Percentiles rank a stretch among this genome's conserved stretches.
Evolutionary conservation across 2,797 vertebrate genomes (phyloP).

Genomic region (Myotis planiceps): DNA sequence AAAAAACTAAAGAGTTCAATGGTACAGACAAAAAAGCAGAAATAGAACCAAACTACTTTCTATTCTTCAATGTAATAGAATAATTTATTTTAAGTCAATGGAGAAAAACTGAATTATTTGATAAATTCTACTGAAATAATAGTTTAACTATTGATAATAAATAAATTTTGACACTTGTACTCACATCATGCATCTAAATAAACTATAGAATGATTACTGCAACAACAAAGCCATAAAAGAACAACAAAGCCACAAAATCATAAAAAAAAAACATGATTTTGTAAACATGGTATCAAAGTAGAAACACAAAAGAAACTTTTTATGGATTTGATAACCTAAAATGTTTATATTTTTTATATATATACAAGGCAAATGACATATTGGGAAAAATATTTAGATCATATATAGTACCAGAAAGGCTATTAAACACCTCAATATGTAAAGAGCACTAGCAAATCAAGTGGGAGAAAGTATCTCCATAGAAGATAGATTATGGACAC

Average conservation of each 20-base stretch:
- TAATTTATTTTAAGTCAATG: neutral
- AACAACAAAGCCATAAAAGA: neutral
- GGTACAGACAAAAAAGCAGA: neutral
- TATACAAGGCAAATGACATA: neutral
- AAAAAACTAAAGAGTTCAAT: rapidly evolving
- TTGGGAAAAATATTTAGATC: neutral
- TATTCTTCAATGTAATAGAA: neutral
- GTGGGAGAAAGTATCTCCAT: neutral
- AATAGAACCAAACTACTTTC: rapidly evolving
- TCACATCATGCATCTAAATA: neutral
- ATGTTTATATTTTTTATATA: neutral
- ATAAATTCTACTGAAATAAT: neutral
- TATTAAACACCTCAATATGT: neutral
- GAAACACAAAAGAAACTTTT: neutral
- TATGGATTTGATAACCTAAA: neutral
- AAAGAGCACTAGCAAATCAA: constrained; percentile 30
- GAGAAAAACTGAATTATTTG: neutral
- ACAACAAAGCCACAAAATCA: too few relatives aligned
- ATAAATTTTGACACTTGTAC: neutral
- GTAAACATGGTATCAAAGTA: neutral
- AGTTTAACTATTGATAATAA: neutral
- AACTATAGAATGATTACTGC: neutral
- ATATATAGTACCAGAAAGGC: neutral
- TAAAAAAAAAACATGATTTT: neutral
- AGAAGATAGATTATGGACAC: neutral